Evolutionary conservation across 1,140 invertebrate genomes (phyloP), one percentile per base, ranked within the genome.

Genomic region (Cydia amplana): DNA sequence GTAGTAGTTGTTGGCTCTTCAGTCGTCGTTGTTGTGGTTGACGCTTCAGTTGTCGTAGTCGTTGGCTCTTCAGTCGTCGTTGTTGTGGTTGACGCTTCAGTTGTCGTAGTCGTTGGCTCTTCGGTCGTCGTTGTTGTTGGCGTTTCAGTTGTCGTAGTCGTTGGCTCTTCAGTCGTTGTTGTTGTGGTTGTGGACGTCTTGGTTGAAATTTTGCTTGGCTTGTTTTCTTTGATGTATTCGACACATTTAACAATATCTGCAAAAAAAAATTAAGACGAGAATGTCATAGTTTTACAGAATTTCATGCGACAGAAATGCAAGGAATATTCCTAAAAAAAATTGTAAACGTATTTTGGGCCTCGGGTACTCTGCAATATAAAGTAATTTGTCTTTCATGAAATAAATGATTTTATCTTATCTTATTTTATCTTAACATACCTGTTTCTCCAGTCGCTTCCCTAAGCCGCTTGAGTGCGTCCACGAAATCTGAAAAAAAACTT

Each of bases 211-310:
- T 25, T 74, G 32, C 70, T 77, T 1, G 78, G 79, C 20, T 65
- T 77, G 49, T 80, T 78, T 18, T 77, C 28, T 77, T 82, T 84
- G 18, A 86, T 76, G 51, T 78, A 72, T 60, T 79, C 79, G 12
- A 86, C 82, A 1, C 83, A 83, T 65, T 77, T 79, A 0, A 77
- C 20, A 1, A 82, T 80, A 55, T 84, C 84, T 85, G 77, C 5
- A 80, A 80, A 32, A 16, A 4, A n/a, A 36, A 3, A n/a, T 74
- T 18, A 60, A 23, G 6, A 28, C n/a, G 32, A 5, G 0, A 32
- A 32, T 28, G 28, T 32, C 32, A 5, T 6, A 32, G 32, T 32
- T 32, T 32, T 32, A 32, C 32, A 32, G 5, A 32, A 32, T 32
- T 32, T 32, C 5, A 6, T 32, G 32, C 0, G 32, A 6, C 5